These are phyloP conservation scores for Stomatorhinus walkeri DNA, from an alignment of 2,797 vertebrate species.

Conservation along the genomic window DNA sequence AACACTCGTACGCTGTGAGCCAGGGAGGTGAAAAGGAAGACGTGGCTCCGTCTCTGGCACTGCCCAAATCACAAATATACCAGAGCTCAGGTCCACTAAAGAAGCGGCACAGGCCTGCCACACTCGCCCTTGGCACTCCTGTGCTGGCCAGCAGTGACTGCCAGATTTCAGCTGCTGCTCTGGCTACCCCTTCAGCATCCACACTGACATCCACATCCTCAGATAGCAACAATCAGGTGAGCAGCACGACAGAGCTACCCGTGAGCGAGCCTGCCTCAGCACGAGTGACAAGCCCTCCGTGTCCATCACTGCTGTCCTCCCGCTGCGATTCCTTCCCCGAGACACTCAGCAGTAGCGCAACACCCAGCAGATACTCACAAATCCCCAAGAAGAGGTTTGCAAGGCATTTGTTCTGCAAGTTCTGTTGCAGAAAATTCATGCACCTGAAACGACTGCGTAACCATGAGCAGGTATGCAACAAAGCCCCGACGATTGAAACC, in stretches of 20 bases:
- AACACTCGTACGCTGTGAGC: conserved; percentile 89
- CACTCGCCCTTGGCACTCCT: conserved; percentile 42
- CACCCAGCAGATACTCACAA: conserved; percentile 74
- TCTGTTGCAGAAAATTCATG: conserved; percentile 86
- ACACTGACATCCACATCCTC: conserved; percentile 47
- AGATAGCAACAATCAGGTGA: conserved; percentile 43
- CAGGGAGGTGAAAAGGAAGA: conserved; percentile 48
- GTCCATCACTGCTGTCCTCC: conserved; percentile 58
- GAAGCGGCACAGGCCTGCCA: conserved; percentile 59
- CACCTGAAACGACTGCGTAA: conserved; percentile 77
- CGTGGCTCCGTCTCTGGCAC: conserved; percentile 42
- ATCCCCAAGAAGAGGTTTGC: conserved; percentile 77
- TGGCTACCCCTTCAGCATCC: conserved; percentile 25
- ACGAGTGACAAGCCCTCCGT: conserved; percentile 36
- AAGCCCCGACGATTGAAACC: conserved; percentile 47
- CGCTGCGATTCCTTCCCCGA: conserved; percentile 74
- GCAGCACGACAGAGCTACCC: conserved; percentile 32
- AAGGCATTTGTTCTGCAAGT: conserved; percentile 78
- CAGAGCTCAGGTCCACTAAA: conserved; percentile 62
- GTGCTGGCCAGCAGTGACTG: conserved; percentile 33
- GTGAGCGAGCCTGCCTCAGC: conserved; percentile 36
- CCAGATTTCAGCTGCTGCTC: conserved; percentile 34
- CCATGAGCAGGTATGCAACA: conserved; percentile 79
- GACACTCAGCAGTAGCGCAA: conserved; percentile 69
- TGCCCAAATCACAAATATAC: conserved; percentile 51